Percentiles rank a stretch among this genome's conserved stretches.
Conservation (phyloP, 2,888 invertebrate genomes). For the Drosophila engyochracea region DNA sequence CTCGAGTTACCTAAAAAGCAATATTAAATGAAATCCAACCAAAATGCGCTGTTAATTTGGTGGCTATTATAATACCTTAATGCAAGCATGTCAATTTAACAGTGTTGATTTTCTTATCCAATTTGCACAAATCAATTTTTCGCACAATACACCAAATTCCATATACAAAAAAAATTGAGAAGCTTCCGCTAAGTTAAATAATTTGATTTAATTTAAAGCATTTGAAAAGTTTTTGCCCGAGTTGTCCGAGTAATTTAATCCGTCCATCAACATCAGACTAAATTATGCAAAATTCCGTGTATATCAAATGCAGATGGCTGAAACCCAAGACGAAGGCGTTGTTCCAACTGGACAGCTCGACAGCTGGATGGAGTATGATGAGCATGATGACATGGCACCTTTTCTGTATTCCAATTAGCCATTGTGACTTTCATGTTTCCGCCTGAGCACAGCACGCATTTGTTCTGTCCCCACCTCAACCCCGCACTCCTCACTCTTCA, state of each 20-base stretch:
- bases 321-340: slow-evolving; percentile 31
- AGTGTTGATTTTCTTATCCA: background rate
- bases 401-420: slow-evolving; percentile 60
- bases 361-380: slow-evolving; percentile 28
- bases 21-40: background rate
- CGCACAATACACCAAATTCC: background rate
- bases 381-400: slow-evolving; percentile 56
- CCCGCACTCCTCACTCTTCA: background rate
- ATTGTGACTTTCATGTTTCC: slow-evolving; percentile 68
- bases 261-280: slow-evolving; percentile 33
- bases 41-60: background rate
- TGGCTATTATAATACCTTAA: background rate
- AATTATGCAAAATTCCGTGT: slow-evolving; percentile 36
- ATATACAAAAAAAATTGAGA: background rate
- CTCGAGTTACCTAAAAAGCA: background rate
- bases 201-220: slow-evolving; percentile 5
- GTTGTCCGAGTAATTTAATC: slow-evolving; percentile 25
- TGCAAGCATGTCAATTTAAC: background rate
- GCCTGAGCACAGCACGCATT: slow-evolving; percentile 25
- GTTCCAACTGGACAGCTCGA: slow-evolving; percentile 41
- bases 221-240: background rate
- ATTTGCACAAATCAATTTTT: background rate
- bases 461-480: slow-evolving; percentile 5
- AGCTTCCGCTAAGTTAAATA: background rate
- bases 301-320: slow-evolving; percentile 40